Percentiles rank a stretch among this genome's conserved stretches.
Conservation (phyloP, 2,888 invertebrate genomes). For the Drosophila subquinaria region DNA sequence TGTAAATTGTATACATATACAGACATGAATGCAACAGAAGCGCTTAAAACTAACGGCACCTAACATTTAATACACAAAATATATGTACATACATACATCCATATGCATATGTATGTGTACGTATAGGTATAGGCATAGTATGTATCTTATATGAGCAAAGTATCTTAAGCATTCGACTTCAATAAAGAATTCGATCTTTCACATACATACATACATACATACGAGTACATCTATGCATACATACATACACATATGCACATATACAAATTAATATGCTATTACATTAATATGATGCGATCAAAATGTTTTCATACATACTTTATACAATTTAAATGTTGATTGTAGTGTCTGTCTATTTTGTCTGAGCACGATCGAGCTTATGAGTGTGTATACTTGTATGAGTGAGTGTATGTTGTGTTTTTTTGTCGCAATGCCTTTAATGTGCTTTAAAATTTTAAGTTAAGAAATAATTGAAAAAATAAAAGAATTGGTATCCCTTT, state of each 20-base stretch:
- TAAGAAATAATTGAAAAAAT: neutral
- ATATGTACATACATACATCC: slow-evolving; percentile 58
- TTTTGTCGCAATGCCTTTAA: slow-evolving; percentile 8
- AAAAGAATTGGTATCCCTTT: neutral
- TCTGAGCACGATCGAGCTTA: slow-evolving; percentile 25
- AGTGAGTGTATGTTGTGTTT: slow-evolving; percentile 25
- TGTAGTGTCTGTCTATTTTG: slow-evolving; percentile 31
- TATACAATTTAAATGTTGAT: slow-evolving; percentile 46
- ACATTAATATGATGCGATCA: slow-evolving; percentile 44
- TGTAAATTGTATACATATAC: slow-evolving; percentile 44
- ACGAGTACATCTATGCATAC: slow-evolving; percentile 25
- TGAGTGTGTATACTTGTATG: slow-evolving; percentile 30
- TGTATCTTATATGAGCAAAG: slow-evolving; percentile 6
- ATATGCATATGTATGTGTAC: slow-evolving; percentile 32
- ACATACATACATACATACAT: slow-evolving; percentile 49
- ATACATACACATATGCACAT: slow-evolving; percentile 39
- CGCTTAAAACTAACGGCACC: slow-evolving; percentile 74
- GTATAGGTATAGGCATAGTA: slow-evolving; percentile 10
- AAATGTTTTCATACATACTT: slow-evolving; percentile 45
- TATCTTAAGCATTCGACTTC: slow-evolving; percentile 46
- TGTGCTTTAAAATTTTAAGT: neutral
- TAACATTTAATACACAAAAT: slow-evolving; percentile 70
- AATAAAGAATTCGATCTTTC: slow-evolving; percentile 19
- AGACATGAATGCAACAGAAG: slow-evolving; percentile 63
- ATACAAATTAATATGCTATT: slow-evolving; percentile 42